These are phyloP conservation scores for Operophtera brumata DNA, from an alignment of 2,888 invertebrate genomes.

Conservation along the genomic window DNA sequence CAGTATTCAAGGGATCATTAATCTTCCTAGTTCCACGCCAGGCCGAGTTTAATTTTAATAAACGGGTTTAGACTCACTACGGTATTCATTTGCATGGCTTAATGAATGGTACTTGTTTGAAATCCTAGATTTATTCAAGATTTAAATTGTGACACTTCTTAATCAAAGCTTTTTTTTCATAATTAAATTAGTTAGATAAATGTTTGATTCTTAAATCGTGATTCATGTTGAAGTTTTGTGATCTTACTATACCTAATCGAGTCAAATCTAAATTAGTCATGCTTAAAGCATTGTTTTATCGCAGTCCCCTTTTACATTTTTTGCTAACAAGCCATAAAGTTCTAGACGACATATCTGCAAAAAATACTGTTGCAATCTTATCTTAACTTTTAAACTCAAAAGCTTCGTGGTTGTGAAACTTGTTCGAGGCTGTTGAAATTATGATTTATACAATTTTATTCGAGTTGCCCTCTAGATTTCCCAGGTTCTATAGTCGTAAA, in stretches of 20 bases:
- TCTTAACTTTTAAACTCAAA: constrained; percentile 6
- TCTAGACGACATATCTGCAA: constrained; percentile 13
- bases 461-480: constrained; percentile 27
- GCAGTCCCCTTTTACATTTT: constrained; percentile 13
- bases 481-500: constrained; percentile 56
- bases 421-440: constrained; percentile 6
- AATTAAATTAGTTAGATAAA: constrained; percentile 27
- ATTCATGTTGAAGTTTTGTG: constrained; percentile 25
- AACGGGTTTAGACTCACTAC: constrained; percentile 69
- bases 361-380: constrained; percentile 21
- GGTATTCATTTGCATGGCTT: constrained; percentile 70
- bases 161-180: constrained; percentile 30
- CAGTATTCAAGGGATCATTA: constrained; percentile 78
- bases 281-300: constrained; percentile 30
- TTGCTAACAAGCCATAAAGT: constrained; percentile 26
- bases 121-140: constrained; percentile 49
- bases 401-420: constrained; percentile 4
- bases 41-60: constrained; percentile 78
- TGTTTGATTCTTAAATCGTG: constrained; percentile 26
- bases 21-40: constrained; percentile 78
- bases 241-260: constrained; percentile 25
- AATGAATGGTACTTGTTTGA: constrained; percentile 61
- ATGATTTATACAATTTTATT: constrained; percentile 28
- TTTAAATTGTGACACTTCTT: constrained; percentile 42
- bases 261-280: constrained; percentile 33